Evolutionary conservation across 2,888 invertebrate genomes (phyloP).

Genomic region (Agrochola circellaris): DNA sequence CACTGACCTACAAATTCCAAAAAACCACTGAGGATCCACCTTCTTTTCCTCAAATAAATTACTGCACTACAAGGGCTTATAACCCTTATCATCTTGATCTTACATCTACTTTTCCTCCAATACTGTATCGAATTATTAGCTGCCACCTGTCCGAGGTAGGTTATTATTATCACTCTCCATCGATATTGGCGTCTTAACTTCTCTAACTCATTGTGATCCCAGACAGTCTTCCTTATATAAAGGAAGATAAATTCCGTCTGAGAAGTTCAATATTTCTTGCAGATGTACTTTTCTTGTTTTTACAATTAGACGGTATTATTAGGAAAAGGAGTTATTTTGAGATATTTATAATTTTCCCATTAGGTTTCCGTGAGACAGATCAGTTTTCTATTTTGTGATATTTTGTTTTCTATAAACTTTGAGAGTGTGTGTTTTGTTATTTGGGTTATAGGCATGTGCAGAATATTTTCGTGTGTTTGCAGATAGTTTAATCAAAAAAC

Average conservation of each 20-base stretch:
- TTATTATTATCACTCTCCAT: too few relatives aligned
- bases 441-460: too few relatives aligned
- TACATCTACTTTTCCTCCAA: background rate
- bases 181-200: background rate
- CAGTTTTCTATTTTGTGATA: too few relatives aligned
- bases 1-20: too few relatives aligned
- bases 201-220: background rate
- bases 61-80: background rate
- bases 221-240: background rate
- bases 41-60: background rate
- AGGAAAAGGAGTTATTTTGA: background rate
- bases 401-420: too few relatives aligned
- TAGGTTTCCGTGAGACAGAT: background rate
- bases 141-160: background rate
- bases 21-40: too few relatives aligned
- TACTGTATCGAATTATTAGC: background rate
- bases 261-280: background rate
- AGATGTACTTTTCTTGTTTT: background rate
- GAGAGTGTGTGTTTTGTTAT: too few relatives aligned
- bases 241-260: background rate
- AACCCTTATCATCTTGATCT: background rate
- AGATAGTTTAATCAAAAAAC: too few relatives aligned
- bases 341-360: background rate
- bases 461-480: too few relatives aligned
- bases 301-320: background rate